Evolutionary conservation across 2,113 vertebrate species (phyloP), one percentile per base, ranked within the genome.

Genomic region (Colinus virginianus): DNA sequence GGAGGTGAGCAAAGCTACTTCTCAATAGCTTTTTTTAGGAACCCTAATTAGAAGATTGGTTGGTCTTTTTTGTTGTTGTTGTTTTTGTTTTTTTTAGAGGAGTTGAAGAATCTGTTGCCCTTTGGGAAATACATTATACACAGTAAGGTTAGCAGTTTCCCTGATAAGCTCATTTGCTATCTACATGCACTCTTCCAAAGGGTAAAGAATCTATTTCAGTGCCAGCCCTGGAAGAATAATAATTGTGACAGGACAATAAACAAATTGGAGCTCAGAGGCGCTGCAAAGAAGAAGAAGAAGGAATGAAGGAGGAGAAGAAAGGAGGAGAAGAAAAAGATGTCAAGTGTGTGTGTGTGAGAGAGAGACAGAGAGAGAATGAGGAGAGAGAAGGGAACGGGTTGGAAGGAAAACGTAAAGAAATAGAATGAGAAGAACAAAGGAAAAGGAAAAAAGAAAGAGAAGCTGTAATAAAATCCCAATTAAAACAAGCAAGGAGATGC

Each of bases 171-270:
- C 9, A 42, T 94, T 93, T 88, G 30, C 58, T 89, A 90, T 71
- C n/a, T 71, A 74, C 58, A 66, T 8, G 11, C 8, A 63, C 13
- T 58, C 86, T 90, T 95, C 90, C 45, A 90, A 81, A 95, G 48
- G 34, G 84, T 81, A 88, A 87, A 94, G 42, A 64, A 84, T 87
- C 58, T 62, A 58, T 87, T 93, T 95, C 85, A 90, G 53, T 76
- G 69, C 6, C 25, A 51, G 40, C 23, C 63, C 83, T 87, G 15
- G 25, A 96, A 96, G 64, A 58, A 75, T 56, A 79, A 74, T 70
- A 91, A 53, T 49, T 51, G 19, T 51, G 59, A 79, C 68, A 75
- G n/a, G 18, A 6, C 64, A 64, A 91, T 84, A 83, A 72, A 71
- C 45, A 90, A 12, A 30, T 36, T n/a, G 23, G 61, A 90, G 38